Percentiles rank a stretch among this genome's conserved stretches.
Conservation (phyloP, 2,888 invertebrate genomes). For the Kryphioiulus occultus region DNA sequence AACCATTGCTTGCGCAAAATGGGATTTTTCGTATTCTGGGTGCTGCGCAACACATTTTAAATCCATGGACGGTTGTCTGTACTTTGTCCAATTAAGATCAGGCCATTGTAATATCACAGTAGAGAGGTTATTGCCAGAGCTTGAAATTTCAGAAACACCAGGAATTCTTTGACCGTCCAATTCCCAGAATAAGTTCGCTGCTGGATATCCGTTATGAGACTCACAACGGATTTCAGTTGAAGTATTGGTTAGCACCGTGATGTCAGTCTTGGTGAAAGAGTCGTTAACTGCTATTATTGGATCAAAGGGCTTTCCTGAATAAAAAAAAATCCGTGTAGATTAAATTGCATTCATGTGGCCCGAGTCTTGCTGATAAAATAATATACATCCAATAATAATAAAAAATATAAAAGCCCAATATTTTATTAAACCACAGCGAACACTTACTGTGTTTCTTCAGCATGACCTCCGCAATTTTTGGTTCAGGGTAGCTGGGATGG, state of each 20-base stretch:
- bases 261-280: neutral
- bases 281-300: neutral
- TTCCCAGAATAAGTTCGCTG: neutral
- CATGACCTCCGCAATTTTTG: neutral
- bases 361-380: no score
- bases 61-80: neutral
- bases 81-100: neutral
- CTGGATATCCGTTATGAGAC: neutral
- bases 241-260: neutral
- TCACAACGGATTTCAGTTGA: neutral
- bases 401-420: no score
- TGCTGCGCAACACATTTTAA: neutral
- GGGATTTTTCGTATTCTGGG: neutral
- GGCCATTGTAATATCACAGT: neutral
- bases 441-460: neutral
- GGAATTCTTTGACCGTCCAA: neutral
- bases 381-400: no score
- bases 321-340: no score
- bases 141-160: neutral
- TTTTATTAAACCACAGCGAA: no score
- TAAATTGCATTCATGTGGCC: no score
- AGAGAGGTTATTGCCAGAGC: neutral
- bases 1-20: neutral
- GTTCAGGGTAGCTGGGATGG: neutral
- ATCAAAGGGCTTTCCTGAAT: neutral